These are phyloP conservation scores for Oxytorus armatus DNA, from an alignment of 2,888 invertebrate species.

Conservation along the genomic window DNA sequence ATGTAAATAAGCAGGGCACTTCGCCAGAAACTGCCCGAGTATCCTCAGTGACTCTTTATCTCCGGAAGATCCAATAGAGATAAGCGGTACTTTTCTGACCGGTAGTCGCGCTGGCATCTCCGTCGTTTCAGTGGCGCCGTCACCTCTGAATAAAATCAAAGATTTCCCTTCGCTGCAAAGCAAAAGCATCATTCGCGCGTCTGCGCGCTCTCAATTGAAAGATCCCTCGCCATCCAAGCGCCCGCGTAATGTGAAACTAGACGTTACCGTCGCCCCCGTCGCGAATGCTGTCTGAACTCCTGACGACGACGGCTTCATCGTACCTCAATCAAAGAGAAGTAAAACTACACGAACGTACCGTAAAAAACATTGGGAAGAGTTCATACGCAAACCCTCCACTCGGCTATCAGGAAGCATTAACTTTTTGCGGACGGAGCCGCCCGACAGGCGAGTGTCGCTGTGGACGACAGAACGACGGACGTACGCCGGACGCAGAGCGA, in stretches of 20 bases:
- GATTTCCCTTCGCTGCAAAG: not conserved
- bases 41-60: not conserved
- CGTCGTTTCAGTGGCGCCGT: not conserved
- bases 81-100: not conserved
- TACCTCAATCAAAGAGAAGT: conserved; percentile 11
- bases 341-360: not conserved
- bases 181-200: not conserved
- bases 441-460: too few species aligned
- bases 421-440: too few species aligned
- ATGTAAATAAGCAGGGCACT: conserved; percentile 41
- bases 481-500: too few species aligned
- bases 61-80: not conserved
- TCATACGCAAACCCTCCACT: not conserved
- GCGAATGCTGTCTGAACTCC: not conserved
- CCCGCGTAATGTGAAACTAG: not conserved
- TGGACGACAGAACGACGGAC: too few species aligned
- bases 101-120: too few species aligned
- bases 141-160: not conserved
- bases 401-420: not conserved
- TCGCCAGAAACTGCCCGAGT: conserved; percentile 37
- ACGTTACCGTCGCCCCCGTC: too few species aligned
- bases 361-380: conserved; percentile 7
- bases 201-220: not conserved
- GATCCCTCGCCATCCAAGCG: not conserved
- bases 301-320: not conserved